Conservation (phyloP, 2,797 vertebrate genomes). For the Sparidentex hasta region DNA sequence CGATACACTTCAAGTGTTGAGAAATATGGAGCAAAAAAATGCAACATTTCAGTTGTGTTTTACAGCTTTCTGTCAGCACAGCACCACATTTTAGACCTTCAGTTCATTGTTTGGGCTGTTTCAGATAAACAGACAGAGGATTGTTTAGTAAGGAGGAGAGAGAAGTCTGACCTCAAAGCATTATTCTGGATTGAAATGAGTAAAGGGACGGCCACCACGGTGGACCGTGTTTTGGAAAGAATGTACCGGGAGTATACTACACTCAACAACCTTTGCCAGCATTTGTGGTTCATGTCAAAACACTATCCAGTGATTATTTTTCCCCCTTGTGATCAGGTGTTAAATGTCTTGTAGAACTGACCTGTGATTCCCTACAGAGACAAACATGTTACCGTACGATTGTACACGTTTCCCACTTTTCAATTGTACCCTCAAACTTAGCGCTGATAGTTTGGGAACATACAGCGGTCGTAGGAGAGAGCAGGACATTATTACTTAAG, state of each 20-base stretch:
- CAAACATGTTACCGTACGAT: constrained; percentile 18
- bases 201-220: neutral
- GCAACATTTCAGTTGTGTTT: constrained; percentile 1
- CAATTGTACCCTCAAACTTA: constrained; percentile 41
- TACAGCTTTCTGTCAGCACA: neutral
- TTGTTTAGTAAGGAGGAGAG: constrained; percentile 3
- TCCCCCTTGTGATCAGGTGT: constrained; percentile 23
- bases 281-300: constrained; percentile 24
- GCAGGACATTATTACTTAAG: constrained; percentile 77
- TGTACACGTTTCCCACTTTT: constrained; percentile 18
- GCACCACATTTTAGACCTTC: constrained; percentile 11
- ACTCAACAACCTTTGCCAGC: constrained; percentile 14
- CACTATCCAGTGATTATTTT: neutral
- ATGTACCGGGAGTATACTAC: constrained; percentile 45
- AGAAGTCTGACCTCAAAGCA: constrained; percentile 1
- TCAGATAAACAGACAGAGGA: neutral
- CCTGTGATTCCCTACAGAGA: constrained; percentile 16
- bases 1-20: neutral
- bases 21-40: constrained; percentile 7
- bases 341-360: constrained; percentile 29
- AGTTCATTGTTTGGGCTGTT: constrained; percentile 16
- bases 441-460: constrained; percentile 55
- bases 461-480: constrained; percentile 41
- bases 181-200: constrained; percentile 10
- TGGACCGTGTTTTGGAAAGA: constrained; percentile 34